phyloP scores from a whole-genome alignment of 1,140 invertebrate genomes.

The Cydia amplana region DNA sequence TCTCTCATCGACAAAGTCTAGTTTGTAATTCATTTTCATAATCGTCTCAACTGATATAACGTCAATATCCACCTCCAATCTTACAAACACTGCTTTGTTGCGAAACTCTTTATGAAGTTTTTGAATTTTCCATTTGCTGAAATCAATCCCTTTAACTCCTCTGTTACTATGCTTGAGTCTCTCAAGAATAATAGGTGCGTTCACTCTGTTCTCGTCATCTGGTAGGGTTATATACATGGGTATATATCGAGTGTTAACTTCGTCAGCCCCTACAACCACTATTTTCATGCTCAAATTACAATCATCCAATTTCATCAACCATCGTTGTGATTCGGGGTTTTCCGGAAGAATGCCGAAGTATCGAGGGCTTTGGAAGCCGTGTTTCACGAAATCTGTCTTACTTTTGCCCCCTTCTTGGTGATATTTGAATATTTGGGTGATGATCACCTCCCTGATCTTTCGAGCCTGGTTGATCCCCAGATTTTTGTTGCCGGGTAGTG shows the following conservation, averaged over 20 bases:
- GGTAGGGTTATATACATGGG: slow-evolving; percentile 51
- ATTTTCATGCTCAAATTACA: slow-evolving; percentile 49
- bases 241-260: slow-evolving; percentile 47
- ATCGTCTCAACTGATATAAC: slow-evolving; percentile 62
- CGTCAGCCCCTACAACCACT: slow-evolving; percentile 52
- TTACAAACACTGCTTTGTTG: neutral
- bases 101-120: neutral
- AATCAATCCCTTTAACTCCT: slow-evolving; percentile 63
- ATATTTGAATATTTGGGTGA: slow-evolving; percentile 62
- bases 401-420: slow-evolving; percentile 47
- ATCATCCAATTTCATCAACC: slow-evolving; percentile 44
- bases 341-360: slow-evolving; percentile 62
- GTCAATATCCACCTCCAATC: slow-evolving; percentile 59
- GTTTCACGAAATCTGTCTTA: slow-evolving; percentile 63
- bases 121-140: slow-evolving; percentile 57
- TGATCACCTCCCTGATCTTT: slow-evolving; percentile 62
- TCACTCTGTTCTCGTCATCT: slow-evolving; percentile 36
- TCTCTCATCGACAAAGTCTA: slow-evolving; percentile 54
- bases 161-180: slow-evolving; percentile 58
- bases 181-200: slow-evolving; percentile 42
- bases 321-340: slow-evolving; percentile 59
- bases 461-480: slow-evolving; percentile 47
- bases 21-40: slow-evolving; percentile 46
- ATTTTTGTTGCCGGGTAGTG: slow-evolving; percentile 53
- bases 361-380: slow-evolving; percentile 57